These are phyloP conservation scores for Falco naumanni DNA, from an alignment of 2,797 vertebrate species.

Conservation along the genomic window DNA sequence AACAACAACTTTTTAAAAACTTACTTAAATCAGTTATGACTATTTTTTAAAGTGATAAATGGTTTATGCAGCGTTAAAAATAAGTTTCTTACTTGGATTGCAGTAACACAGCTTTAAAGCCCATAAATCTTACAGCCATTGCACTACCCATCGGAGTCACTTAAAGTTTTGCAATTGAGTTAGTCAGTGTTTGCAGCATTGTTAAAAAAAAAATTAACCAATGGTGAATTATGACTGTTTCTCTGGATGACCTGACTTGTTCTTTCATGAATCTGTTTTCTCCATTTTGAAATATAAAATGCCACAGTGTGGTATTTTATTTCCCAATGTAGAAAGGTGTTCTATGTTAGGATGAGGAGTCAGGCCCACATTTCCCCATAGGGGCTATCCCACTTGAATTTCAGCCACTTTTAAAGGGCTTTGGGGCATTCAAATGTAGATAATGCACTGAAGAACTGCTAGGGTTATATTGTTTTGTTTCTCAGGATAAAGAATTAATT, in stretches of 20 bases:
- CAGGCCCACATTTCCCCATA: background rate
- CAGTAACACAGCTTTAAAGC: background rate
- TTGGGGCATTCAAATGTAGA: background rate
- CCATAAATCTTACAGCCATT: background rate
- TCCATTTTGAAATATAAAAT: background rate
- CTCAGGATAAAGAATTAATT: background rate
- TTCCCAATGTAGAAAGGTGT: background rate
- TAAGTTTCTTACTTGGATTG: background rate
- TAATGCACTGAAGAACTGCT: background rate
- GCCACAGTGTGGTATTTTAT: background rate
- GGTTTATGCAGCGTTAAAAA: background rate
- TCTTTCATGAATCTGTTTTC: background rate
- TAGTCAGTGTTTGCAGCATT: background rate
- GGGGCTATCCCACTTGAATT: background rate
- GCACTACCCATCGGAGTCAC: background rate
- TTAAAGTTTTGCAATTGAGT: constrained; percentile 30
- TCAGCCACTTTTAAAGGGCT: background rate
- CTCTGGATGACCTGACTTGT: background rate
- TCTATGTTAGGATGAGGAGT: background rate
- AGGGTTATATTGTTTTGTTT: background rate
- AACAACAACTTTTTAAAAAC: background rate
- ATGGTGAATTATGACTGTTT: background rate
- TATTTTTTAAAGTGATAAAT: background rate
- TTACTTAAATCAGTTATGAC: background rate
- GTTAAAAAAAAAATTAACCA: background rate